phyloP scores from a whole-genome alignment of 2,113 vertebrate species.

The Zosterops japonicus region DNA sequence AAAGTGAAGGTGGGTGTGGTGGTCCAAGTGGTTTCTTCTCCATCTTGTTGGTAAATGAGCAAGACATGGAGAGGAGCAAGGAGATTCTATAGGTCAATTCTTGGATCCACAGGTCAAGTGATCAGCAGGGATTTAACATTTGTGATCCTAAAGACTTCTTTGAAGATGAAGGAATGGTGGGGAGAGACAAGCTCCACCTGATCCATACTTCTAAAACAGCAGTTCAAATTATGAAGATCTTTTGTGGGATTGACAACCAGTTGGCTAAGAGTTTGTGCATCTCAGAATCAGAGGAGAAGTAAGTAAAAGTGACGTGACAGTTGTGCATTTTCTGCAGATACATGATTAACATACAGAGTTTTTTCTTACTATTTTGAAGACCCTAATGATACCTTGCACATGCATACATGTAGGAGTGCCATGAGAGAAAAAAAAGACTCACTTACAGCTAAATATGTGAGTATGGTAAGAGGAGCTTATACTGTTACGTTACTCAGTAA shows the following conservation, averaged over 20 bases:
- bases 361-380: neutral
- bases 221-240: neutral
- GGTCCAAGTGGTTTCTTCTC: neutral
- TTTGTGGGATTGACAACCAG: neutral
- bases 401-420: fast-evolving
- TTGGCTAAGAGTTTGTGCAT: neutral
- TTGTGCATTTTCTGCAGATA: neutral
- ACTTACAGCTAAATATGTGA: neutral
- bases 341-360: neutral
- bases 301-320: neutral
- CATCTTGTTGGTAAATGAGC: neutral
- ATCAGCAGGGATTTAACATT: neutral
- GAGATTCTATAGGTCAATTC: neutral
- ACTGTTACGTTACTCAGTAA: neutral
- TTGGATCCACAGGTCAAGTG: neutral
- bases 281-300: neutral
- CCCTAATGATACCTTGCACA: neutral
- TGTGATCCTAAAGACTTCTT: neutral
- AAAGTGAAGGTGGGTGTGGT: neutral
- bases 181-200: neutral
- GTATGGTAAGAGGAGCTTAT: neutral
- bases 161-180: neutral
- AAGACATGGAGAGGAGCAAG: neutral
- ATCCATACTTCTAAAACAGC: neutral
- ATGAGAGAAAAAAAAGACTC: neutral